Conservation (phyloP, 2,113 vertebrate genomes). For the Nothobranchius kuhntae region DNA sequence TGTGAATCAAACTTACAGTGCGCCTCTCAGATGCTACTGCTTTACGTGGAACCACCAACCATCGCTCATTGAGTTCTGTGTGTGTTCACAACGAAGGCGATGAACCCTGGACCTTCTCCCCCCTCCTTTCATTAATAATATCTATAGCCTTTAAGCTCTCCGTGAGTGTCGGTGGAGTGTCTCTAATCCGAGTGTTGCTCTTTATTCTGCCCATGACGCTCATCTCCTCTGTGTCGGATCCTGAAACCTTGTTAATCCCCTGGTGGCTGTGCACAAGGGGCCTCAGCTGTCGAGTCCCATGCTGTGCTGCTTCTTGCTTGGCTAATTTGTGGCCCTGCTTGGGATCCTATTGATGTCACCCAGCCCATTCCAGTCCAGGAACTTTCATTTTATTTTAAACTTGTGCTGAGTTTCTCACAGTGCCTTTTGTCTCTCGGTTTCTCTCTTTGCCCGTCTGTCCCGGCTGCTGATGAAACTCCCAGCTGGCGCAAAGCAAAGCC, state of each 20-base stretch:
- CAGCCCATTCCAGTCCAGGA: constrained; percentile 49
- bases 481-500: constrained; percentile 40
- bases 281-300: constrained; percentile 69
- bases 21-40: constrained; percentile 26
- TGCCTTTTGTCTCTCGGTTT: constrained; percentile 24
- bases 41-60: constrained; percentile 19
- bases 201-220: constrained; percentile 72
- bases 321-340: constrained; percentile 73
- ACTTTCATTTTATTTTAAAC: constrained; percentile 39
- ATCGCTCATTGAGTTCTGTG: too few species aligned
- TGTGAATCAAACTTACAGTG: constrained; percentile 50
- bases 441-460: constrained; percentile 23
- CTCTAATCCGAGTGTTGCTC: constrained; percentile 68
- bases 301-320: constrained; percentile 51
- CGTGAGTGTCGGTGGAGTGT: constrained; percentile 72
- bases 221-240: constrained; percentile 71
- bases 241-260: constrained; percentile 71
- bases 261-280: constrained; percentile 49
- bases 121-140: constrained; percentile 68
- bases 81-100: constrained; percentile 34
- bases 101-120: constrained; percentile 11
- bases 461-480: constrained; percentile 57
- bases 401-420: constrained; percentile 35
- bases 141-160: constrained; percentile 64
- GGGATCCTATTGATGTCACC: constrained; percentile 69